Conservation (phyloP, 2,888 invertebrate species). For the Noctua pronuba region DNA sequence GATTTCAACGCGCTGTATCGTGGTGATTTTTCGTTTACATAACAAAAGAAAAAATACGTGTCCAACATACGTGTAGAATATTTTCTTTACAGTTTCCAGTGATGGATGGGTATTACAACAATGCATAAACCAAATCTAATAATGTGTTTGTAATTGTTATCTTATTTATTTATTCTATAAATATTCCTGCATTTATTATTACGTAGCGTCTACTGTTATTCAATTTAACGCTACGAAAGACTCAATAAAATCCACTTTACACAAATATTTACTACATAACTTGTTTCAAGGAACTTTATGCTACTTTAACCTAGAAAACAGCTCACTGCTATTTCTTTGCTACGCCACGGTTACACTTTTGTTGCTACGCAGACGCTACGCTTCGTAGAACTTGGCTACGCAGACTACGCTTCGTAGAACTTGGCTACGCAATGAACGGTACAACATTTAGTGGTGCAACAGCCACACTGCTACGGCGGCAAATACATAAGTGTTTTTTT, state of each 20-base stretch:
- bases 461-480: not conserved
- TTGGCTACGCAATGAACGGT: not conserved
- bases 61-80: too few species aligned
- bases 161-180: not conserved
- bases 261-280: not conserved
- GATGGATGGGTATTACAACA: too few species aligned
- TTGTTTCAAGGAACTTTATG: not conserved
- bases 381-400: not conserved
- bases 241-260: not conserved
- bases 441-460: not conserved
- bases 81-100: too few species aligned
- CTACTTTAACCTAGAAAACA: not conserved
- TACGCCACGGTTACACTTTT: constrained; percentile 14
- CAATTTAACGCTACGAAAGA: not conserved
- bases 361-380: constrained; percentile 17
- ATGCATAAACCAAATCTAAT: not conserved
- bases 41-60: too few species aligned
- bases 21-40: too few species aligned
- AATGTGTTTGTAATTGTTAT: too few species aligned
- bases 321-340: not conserved
- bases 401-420: not conserved
- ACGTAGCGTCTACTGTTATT: not conserved
- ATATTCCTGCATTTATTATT: not conserved
- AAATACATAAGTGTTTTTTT: not conserved
- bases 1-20: too few species aligned